Evolutionary conservation across 1,140 invertebrate species (phyloP), one percentile per base, ranked within the genome.

Genomic region (Papilio glaucus): DNA sequence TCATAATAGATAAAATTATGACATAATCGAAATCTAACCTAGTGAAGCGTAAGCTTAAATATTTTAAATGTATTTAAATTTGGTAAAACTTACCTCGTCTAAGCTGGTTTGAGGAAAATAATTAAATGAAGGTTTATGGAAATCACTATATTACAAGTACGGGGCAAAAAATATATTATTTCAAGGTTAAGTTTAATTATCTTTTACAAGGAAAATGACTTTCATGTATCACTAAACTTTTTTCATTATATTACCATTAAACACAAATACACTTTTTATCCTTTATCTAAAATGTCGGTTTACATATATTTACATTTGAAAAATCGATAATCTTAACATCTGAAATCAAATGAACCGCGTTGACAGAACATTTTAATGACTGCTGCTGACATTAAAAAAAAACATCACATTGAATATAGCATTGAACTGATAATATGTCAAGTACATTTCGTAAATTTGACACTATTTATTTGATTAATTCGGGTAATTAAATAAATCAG

Each of bases 321-420:
- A 41, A 65, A 65, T 65, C 62, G 21, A 65, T 65, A 37, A 41
- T 65, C 0, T 26, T 45, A 41, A 45, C n/a, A 41, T 26, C 13
- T 45, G 24, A 68, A 68, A 68, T 68, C 41, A 68, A 68, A 68
- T 45, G 65, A 68, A 68, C 65, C 65, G 65, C 65, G 65, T 68
- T 68, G 65, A 68, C 65, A 68, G 62, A 13, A 37, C 7, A 13
- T 38, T 41, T 65, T 29, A 65, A 65, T 33, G n/a, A 61, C 29
- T 29, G 7, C 0, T 60, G 26, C 6, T 61, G 24, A 61, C 29
- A 33, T 29, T 24, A 57, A 57, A 26, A 26, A 60, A 60, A 42
- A 13, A 42, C 41, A 42, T 42, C 29, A 33, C 29, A 33, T 33
- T 33, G 29, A 33, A n/a, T 33, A 33, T 33, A 3, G 29, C 2